Conservation (phyloP, 1,140 invertebrate species). For the Plodia interpunctella region DNA sequence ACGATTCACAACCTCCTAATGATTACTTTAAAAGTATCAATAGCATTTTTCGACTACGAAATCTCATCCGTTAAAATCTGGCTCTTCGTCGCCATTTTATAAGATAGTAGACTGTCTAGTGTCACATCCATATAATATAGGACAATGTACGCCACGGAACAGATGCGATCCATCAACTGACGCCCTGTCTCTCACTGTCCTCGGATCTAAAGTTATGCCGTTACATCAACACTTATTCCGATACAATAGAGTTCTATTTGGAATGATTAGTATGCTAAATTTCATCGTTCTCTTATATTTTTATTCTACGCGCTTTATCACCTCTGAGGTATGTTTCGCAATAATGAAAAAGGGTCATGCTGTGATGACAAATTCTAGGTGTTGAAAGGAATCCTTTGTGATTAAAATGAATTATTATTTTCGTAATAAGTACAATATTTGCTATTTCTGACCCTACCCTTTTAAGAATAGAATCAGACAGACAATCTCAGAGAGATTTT, state of each 20-base stretch:
- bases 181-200: neutral
- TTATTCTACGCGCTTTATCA: neutral
- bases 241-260: neutral
- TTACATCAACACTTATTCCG: neutral
- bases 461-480: no score
- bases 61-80: no score
- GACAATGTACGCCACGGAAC: neutral
- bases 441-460: neutral
- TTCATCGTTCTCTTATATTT: neutral
- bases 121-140: neutral
- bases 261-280: neutral
- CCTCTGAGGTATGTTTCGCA: neutral
- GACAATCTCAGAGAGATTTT: no score
- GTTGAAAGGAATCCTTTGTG: no score
- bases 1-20: no score
- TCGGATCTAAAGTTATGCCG: neutral
- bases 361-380: no score
- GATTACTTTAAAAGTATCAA: no score
- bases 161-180: neutral
- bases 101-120: no score
- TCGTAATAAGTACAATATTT: neutral
- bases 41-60: no score
- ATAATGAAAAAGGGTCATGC: neutral
- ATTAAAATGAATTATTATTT: neutral
- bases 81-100: no score